Conservation (phyloP, 2,797 vertebrate genomes). For the Dipus sagitta region DNA sequence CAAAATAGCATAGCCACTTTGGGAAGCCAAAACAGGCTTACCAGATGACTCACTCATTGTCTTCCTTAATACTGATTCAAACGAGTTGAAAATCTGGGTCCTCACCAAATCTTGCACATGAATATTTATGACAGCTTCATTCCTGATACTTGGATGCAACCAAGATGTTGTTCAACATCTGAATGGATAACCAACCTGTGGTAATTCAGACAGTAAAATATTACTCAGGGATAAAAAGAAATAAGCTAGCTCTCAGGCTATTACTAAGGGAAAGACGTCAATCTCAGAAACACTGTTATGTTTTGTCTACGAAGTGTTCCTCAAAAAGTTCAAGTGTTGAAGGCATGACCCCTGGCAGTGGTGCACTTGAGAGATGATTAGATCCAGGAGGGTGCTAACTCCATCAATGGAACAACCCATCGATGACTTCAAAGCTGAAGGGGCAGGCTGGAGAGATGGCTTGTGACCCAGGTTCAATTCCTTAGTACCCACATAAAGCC, state of each 20-base stretch:
- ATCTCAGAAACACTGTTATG: neutral
- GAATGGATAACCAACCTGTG: neutral
- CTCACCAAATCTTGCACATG: too few species aligned
- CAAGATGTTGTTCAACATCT: neutral
- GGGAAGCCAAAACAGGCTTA: neutral
- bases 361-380: too few species aligned
- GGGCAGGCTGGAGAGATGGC: too few species aligned
- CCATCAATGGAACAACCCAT: too few species aligned
- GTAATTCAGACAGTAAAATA: neutral
- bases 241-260: neutral
- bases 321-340: too few species aligned
- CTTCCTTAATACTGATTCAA: neutral
- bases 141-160: neutral
- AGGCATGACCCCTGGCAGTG: too few species aligned
- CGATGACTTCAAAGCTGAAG: too few species aligned
- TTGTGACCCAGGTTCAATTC: too few species aligned
- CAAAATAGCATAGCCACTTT: neutral
- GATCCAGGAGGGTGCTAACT: too few species aligned
- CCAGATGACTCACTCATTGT: neutral
- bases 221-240: neutral
- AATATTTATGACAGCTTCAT: neutral
- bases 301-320: too few species aligned
- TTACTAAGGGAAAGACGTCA: neutral
- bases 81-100: neutral
- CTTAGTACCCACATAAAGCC: too few species aligned